phyloP scores from a whole-genome alignment of 2,797 vertebrate species.

The Mormyrops boulengeri region DNA sequence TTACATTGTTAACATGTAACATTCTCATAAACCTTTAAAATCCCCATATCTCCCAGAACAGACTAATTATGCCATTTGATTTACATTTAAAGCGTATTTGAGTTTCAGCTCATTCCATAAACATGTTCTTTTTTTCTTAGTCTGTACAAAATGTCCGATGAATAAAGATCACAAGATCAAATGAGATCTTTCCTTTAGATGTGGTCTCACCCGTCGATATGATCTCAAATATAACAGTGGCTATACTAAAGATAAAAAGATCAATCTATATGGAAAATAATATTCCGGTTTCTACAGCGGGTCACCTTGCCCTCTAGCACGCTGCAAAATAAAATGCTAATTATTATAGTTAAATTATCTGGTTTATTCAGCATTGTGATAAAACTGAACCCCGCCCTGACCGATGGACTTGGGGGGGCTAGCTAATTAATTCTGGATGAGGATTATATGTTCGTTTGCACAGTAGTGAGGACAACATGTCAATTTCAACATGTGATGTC shows the following conservation, averaged over 20 bases:
- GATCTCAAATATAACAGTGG: not conserved
- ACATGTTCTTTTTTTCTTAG: not conserved
- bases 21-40: not conserved
- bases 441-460: constrained; percentile 4
- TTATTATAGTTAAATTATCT: constrained; percentile 7
- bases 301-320: not conserved
- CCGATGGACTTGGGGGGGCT: constrained; percentile 5
- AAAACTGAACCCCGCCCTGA: constrained; percentile 27
- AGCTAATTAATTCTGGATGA: constrained; percentile 24
- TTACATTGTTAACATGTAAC: not conserved
- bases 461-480: not conserved
- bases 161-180: not conserved
- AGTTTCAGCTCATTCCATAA: not conserved
- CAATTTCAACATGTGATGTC: not conserved
- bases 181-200: not conserved
- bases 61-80: not conserved
- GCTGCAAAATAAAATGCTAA: constrained; percentile 23
- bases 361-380: constrained; percentile 28
- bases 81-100: not conserved
- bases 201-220: not conserved
- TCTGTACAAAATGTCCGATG: not conserved
- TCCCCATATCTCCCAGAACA: not conserved
- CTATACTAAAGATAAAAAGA: not conserved
- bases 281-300: not conserved
- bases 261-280: not conserved